Percentiles rank a stretch among this genome's conserved stretches.
Evolutionary conservation across 2,888 invertebrate species (phyloP).

Genomic region (Orgyia antiqua): DNA sequence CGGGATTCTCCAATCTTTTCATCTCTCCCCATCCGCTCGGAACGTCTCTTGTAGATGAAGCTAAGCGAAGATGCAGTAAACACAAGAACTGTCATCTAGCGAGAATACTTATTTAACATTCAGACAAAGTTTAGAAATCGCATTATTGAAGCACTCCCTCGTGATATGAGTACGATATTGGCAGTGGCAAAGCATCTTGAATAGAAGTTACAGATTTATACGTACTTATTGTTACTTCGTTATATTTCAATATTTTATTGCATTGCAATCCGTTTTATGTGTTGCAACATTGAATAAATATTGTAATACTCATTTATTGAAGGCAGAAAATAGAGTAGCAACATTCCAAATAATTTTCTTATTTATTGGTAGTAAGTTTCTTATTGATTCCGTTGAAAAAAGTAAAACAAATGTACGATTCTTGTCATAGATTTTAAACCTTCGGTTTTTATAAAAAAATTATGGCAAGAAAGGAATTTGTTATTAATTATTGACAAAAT

Average conservation of each 20-base stretch:
- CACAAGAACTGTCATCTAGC: constrained; percentile 58
- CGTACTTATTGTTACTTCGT: constrained; percentile 23
- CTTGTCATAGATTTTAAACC: too few species aligned
- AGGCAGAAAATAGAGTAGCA: too few species aligned
- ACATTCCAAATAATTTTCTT: too few species aligned
- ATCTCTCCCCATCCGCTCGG: constrained; percentile 39
- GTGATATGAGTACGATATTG: constrained; percentile 38
- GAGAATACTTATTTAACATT: constrained; percentile 61
- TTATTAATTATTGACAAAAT: too few species aligned
- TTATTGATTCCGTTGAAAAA: too few species aligned
- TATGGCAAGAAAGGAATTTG: too few species aligned
- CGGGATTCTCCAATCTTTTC: constrained; percentile 62
- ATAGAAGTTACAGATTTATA: constrained; percentile 32
- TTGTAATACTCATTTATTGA: constrained; percentile 16
- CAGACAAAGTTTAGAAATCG: constrained; percentile 56
- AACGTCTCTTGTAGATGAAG: constrained; percentile 30
- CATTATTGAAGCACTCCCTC: constrained; percentile 54
- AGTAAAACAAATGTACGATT: too few species aligned
- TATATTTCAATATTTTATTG: constrained; percentile 15
- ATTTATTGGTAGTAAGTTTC: too few species aligned
- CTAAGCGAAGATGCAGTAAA: constrained; percentile 44
- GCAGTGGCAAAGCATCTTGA: constrained; percentile 25
- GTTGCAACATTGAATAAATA: constrained; percentile 12
- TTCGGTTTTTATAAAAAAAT: too few species aligned
- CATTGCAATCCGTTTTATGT: constrained; percentile 14